phyloP scores from a whole-genome alignment of 2,797 vertebrate species.

The Mormyrus hasselquistii region DNA sequence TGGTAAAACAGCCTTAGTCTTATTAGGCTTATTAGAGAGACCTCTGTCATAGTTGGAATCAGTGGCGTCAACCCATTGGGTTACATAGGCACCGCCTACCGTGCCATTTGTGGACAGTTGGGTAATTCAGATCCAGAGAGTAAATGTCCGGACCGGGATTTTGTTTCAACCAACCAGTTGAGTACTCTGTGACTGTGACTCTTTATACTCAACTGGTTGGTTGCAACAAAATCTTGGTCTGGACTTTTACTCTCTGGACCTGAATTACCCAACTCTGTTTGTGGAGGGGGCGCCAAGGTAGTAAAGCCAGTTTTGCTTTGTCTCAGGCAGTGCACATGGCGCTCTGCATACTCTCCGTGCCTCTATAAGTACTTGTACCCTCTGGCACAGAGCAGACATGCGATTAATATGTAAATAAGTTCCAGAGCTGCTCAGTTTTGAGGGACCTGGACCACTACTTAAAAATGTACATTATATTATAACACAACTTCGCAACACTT shows the following conservation, averaged over 20 bases:
- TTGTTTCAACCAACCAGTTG: neutral
- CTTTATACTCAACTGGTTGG: neutral
- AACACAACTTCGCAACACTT: neutral
- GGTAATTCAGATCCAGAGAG: neutral
- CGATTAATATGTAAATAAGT: neutral
- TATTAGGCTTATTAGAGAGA: neutral
- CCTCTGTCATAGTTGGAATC: neutral
- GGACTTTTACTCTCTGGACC: neutral
- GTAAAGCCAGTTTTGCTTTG: neutral
- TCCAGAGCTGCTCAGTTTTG: neutral
- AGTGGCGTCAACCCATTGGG: neutral
- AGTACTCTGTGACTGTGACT: neutral
- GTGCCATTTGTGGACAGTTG: neutral
- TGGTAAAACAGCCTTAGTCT: neutral
- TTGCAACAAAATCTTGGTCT: neutral
- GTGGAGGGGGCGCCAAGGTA: neutral
- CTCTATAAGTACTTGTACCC: neutral
- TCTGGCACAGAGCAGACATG: neutral
- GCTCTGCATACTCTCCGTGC: neutral
- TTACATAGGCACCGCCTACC: neutral
- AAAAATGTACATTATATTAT: neutral
- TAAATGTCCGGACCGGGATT: neutral
- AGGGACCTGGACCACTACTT: neutral
- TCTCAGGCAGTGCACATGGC: neutral
- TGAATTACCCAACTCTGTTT: neutral